Conservation (phyloP, 2,888 invertebrate genomes). For the Cosmorhoe ocellata region DNA sequence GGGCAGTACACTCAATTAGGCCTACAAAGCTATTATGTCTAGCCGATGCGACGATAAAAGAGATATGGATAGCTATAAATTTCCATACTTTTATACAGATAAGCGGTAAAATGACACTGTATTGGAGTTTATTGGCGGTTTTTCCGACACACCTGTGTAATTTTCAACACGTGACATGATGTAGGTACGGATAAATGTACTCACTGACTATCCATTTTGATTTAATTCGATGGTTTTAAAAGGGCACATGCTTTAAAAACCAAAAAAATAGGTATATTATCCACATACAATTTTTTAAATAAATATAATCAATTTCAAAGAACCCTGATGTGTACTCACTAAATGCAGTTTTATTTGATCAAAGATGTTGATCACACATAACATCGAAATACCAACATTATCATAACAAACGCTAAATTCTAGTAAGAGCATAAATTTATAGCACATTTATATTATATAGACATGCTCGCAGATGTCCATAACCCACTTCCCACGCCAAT, state of each 20-base stretch:
- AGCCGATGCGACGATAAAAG: slow-evolving; percentile 18
- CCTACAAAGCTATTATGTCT: slow-evolving; percentile 14
- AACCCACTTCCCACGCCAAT: slow-evolving; percentile 35
- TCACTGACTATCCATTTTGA: not conserved
- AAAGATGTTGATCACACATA: slow-evolving; percentile 3
- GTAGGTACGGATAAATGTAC: slow-evolving; percentile 1
- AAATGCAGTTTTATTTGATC: not conserved
- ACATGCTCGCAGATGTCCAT: slow-evolving; percentile 25
- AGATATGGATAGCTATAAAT: slow-evolving; percentile 24
- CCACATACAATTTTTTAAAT: no score
- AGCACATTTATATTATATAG: slow-evolving; percentile 11
- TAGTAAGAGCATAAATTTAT: slow-evolving; percentile 16
- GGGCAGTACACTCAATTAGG: slow-evolving; percentile 14
- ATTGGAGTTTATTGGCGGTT: slow-evolving; percentile 26
- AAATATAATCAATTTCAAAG: no score
- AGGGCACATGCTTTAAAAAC: no score
- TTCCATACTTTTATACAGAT: slow-evolving; percentile 26
- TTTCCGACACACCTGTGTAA: slow-evolving; percentile 31
- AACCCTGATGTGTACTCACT: not conserved
- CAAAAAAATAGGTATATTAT: no score
- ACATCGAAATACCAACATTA: slow-evolving; percentile 10
- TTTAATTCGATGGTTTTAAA: no score
- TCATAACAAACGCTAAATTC: slow-evolving; percentile 18
- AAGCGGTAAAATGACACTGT: slow-evolving; percentile 23
- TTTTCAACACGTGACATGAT: slow-evolving; percentile 23